Conservation (phyloP, 2,113 vertebrate genomes). For the Cinclus cinclus region DNA sequence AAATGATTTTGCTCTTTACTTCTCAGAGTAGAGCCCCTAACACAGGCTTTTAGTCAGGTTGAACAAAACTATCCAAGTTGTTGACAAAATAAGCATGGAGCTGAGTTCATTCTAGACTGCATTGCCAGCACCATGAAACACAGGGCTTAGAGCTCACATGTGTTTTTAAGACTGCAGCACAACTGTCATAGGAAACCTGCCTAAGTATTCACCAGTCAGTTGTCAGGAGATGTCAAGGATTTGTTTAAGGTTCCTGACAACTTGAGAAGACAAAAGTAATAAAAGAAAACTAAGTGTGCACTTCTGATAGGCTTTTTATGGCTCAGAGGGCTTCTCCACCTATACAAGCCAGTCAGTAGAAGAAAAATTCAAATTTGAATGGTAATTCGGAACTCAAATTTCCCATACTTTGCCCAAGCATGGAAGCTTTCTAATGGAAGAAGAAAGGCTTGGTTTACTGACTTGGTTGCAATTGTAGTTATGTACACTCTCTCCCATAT, state of each 20-base stretch:
- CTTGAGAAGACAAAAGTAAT: not conserved
- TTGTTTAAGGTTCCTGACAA: not conserved
- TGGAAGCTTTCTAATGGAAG: not conserved
- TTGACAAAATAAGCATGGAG: not conserved
- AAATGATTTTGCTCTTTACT: not conserved
- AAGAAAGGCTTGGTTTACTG: not conserved
- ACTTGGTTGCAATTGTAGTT: not conserved
- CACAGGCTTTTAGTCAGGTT: not conserved
- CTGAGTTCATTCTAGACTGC: not conserved
- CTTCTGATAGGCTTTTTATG: not conserved
- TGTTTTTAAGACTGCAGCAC: not conserved
- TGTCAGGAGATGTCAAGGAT: not conserved
- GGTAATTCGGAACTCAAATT: not conserved
- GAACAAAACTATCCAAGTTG: not conserved
- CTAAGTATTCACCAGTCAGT: not conserved
- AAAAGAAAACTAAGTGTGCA: not conserved
- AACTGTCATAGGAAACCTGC: not conserved
- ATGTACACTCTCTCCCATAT: not conserved
- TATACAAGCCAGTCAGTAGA: not conserved
- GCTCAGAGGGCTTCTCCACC: not conserved
- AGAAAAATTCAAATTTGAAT: not conserved
- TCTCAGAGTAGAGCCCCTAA: not conserved
- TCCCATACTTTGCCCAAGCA: not conserved
- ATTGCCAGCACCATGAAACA: not conserved
- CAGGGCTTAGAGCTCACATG: fast-evolving